Conservation (phyloP, 2,797 vertebrate species). For the Eupleurogrammus muticus region DNA sequence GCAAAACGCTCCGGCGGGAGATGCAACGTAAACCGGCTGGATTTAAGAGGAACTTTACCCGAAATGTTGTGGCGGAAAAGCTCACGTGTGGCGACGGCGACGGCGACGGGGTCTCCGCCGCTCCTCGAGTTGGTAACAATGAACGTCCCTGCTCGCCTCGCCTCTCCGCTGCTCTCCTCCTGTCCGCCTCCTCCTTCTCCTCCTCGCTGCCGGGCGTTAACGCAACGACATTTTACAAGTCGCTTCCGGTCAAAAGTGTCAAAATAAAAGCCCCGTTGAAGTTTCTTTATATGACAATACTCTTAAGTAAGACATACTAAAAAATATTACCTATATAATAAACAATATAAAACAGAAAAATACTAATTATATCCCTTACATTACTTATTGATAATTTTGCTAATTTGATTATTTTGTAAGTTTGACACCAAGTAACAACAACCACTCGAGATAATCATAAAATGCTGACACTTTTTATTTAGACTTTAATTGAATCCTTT, state of each 20-base stretch:
- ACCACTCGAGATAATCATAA: no score
- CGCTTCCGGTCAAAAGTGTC: conserved; percentile 25
- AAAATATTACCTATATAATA: no score
- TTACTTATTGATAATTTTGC: no score
- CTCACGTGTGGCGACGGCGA: conserved; percentile 47
- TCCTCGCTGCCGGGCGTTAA: conserved; percentile 25
- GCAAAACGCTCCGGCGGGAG: background rate
- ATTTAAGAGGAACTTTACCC: conserved; percentile 68
- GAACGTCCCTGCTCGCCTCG: conserved; percentile 42
- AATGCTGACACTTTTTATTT: no score
- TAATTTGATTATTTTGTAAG: no score
- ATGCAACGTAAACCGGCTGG: background rate
- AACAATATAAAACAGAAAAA: no score
- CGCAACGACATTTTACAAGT: rapidly evolving
- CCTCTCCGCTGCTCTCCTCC: conserved; percentile 9
- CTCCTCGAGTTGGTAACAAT: conserved; percentile 74
- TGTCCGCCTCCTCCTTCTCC: conserved; percentile 6
- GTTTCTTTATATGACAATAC: no score
- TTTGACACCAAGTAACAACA: no score
- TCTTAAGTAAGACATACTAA: no score
- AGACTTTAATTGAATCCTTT: no score
- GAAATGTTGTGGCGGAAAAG: conserved; percentile 15
- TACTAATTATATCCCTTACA: no score
- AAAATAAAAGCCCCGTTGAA: conserved; percentile 50
- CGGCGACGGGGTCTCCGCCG: conserved; percentile 36